These are phyloP conservation scores for Thysanoteuthis rhombus DNA, from an alignment of 2,888 invertebrate genomes.

Conservation along the genomic window DNA sequence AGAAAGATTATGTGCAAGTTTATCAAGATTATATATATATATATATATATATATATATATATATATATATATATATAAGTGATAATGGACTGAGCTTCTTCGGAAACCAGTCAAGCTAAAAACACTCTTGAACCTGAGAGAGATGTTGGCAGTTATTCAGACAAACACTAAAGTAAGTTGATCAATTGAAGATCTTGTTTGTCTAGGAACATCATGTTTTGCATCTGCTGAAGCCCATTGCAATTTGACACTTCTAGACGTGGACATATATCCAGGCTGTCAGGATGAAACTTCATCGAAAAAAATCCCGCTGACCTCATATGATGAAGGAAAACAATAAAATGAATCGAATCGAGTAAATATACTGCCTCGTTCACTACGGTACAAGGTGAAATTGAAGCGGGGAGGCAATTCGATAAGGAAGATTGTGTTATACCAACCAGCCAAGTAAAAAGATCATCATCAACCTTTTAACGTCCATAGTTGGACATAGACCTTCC, in stretches of 20 bases:
- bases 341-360: too few relatives aligned
- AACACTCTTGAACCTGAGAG: neutral
- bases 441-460: too few relatives aligned
- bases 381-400: too few relatives aligned
- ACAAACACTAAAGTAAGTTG: neutral
- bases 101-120: neutral
- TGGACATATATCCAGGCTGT: neutral
- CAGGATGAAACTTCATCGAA: neutral
- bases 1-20: too few relatives aligned
- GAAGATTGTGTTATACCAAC: too few relatives aligned
- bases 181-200: neutral
- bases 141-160: neutral
- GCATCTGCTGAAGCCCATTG: neutral
- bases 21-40: neutral
- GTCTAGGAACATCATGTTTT: neutral
- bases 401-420: too few relatives aligned
- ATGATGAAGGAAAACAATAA: too few relatives aligned
- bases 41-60: neutral
- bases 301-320: too few relatives aligned
- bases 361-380: too few relatives aligned
- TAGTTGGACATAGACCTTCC: too few relatives aligned
- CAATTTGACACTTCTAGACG: neutral
- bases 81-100: neutral
- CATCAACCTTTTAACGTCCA: too few relatives aligned
- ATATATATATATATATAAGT: neutral